phyloP scores from a whole-genome alignment of 2,113 vertebrate genomes.

The Saguinus imperator region DNA sequence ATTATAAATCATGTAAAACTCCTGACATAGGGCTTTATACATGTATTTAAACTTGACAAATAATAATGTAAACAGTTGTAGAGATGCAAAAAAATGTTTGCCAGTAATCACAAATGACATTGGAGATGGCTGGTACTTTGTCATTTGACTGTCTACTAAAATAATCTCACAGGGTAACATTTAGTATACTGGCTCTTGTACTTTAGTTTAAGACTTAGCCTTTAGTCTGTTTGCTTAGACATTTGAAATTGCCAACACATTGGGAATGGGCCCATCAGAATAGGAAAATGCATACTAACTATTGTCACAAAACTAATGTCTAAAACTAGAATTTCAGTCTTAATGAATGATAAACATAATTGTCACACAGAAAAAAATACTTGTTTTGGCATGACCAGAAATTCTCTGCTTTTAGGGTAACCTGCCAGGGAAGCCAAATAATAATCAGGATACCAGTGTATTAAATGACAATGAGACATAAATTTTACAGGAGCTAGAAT shows the following conservation, averaged over 20 bases:
- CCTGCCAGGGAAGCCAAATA: neutral
- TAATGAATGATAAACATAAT: conserved; percentile 7
- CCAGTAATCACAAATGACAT: neutral
- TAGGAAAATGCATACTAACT: neutral
- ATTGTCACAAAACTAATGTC: neutral
- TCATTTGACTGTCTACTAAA: neutral
- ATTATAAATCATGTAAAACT: neutral
- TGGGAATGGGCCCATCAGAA: neutral
- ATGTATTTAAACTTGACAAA: neutral
- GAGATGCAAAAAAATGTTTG: neutral
- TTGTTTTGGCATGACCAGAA: conserved; percentile 20
- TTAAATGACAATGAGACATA: conserved; percentile 32
- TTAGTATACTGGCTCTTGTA: neutral
- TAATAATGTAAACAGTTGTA: neutral
- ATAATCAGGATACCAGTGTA: neutral
- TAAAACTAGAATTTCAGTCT: neutral
- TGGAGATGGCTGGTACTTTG: neutral
- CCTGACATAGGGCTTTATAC: neutral
- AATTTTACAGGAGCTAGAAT: neutral
- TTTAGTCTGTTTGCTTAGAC: neutral
- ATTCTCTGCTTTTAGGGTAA: neutral
- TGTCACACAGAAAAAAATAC: neutral
- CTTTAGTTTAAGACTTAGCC: neutral
- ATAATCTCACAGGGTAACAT: neutral
- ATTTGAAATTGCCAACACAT: neutral